Conservation (phyloP, 1,140 invertebrate genomes). For the Bathynomus jamesi region DNA sequence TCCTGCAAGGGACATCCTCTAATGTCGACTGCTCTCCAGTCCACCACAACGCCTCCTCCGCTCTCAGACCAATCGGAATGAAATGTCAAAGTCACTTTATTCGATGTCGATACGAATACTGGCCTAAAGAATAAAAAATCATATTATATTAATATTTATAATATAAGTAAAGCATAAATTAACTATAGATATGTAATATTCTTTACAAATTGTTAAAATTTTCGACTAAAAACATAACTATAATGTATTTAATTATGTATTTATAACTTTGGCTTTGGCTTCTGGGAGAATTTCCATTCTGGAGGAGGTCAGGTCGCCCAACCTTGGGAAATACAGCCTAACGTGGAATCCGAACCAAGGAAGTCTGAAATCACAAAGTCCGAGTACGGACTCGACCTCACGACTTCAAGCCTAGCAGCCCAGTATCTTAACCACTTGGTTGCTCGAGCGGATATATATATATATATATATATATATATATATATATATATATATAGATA, state of each 20-base stretch:
- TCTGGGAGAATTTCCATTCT: no score
- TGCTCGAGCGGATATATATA: not conserved
- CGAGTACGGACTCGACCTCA: no score
- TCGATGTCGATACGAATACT: not conserved
- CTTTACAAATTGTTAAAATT: not conserved
- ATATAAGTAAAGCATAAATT: not conserved
- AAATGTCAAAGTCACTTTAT: not conserved
- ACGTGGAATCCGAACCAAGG: no score
- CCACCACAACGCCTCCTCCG: not conserved
- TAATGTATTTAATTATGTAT: no score
- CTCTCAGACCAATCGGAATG: slow-evolving; percentile 12
- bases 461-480: not conserved
- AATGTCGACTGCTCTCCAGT: not conserved
- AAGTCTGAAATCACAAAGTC: no score
- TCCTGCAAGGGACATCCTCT: not conserved
- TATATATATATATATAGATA: not conserved
- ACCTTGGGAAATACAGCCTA: no score
- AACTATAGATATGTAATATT: not conserved
- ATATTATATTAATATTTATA: not conserved
- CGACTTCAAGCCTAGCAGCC: no score
- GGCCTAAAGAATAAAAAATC: not conserved
- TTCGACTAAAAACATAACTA: not conserved
- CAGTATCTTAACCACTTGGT: no score
- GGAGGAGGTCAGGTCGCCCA: no score
- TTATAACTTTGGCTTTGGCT: no score